A percentile compares a stretch with the other conserved stretches of the same genome.
Evolutionary conservation across 2,888 invertebrate species (phyloP).

Genomic region (Spicauda simplicius): DNA sequence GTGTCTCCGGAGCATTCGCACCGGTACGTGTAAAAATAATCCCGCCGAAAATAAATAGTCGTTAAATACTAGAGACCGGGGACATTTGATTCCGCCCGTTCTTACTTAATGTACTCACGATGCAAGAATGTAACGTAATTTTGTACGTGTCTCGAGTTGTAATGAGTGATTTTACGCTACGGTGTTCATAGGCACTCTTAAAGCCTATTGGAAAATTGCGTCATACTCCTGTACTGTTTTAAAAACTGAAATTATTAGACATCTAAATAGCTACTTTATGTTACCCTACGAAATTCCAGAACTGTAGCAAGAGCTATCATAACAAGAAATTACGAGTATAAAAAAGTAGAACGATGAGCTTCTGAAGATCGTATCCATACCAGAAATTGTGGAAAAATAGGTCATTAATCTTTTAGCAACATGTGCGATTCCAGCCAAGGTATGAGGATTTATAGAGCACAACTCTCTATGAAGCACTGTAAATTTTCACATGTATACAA

Average conservation of each 20-base stretch:
- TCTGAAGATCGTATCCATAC: not conserved
- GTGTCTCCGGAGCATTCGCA: conserved; percentile 31
- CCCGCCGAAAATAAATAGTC: conserved; percentile 34
- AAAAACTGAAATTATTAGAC: too few relatives aligned
- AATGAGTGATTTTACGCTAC: conserved; percentile 9
- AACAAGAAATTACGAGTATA: not conserved
- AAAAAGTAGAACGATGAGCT: not conserved
- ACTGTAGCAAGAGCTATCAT: too few relatives aligned
- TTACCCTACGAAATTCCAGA: too few relatives aligned
- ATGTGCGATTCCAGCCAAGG: not conserved
- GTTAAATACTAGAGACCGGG: conserved; percentile 30
- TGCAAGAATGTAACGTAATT: conserved; percentile 28
- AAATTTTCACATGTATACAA: not conserved
- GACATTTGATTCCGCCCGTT: conserved; percentile 5
- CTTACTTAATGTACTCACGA: conserved; percentile 27
- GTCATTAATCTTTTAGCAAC: not conserved
- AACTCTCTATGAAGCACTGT: not conserved
- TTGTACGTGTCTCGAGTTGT: conserved; percentile 18
- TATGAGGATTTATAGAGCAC: not conserved
- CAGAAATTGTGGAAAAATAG: not conserved
- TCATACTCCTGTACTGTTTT: too few relatives aligned
- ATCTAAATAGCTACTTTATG: too few relatives aligned
- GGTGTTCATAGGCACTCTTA: conserved; percentile 2
- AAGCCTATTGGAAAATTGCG: not conserved
- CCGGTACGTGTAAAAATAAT: conserved; percentile 35